phyloP scores from a whole-genome alignment of 64 coral and sea anemone genomes.

The Stichodactyla mertensii region DNA sequence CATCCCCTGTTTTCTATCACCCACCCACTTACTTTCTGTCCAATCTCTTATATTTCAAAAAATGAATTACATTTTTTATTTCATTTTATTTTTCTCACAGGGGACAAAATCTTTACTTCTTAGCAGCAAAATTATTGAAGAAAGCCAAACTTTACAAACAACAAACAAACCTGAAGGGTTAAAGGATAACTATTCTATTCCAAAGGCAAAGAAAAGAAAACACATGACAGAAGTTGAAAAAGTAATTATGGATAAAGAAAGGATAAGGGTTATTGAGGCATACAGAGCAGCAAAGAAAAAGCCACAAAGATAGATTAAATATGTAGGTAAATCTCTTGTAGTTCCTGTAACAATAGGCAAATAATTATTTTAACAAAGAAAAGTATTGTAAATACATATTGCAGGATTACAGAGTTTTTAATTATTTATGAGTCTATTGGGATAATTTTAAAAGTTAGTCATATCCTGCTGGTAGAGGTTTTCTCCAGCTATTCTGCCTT shows the following conservation, averaged over 20 bases:
- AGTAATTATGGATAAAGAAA: slow-evolving; percentile 41
- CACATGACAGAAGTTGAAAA: slow-evolving; percentile 43
- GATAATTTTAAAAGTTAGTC: too few species aligned
- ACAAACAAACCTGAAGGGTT: background rate
- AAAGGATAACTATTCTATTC: background rate
- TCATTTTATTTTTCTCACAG: background rate
- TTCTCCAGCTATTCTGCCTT: too few species aligned
- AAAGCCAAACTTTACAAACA: background rate
- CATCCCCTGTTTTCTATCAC: too few species aligned
- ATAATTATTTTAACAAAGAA: too few species aligned
- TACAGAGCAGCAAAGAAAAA: slow-evolving; percentile 32
- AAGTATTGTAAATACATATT: too few species aligned
- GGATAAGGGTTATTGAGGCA: slow-evolving; percentile 26
- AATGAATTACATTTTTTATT: too few species aligned
- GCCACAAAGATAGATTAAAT: background rate
- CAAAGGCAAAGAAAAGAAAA: slow-evolving; percentile 48
- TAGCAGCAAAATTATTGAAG: slow-evolving; percentile 4
- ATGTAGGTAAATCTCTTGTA: background rate
- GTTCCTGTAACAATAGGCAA: too few species aligned
- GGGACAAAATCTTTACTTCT: slow-evolving; percentile 33
- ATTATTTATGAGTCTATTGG: too few species aligned
- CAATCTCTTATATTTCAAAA: too few species aligned
- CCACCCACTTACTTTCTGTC: too few species aligned
- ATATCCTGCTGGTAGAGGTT: too few species aligned
- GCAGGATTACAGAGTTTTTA: too few species aligned